Conservation (phyloP, 1,140 invertebrate species). For the Thaumetopoea pityocampa region DNA sequence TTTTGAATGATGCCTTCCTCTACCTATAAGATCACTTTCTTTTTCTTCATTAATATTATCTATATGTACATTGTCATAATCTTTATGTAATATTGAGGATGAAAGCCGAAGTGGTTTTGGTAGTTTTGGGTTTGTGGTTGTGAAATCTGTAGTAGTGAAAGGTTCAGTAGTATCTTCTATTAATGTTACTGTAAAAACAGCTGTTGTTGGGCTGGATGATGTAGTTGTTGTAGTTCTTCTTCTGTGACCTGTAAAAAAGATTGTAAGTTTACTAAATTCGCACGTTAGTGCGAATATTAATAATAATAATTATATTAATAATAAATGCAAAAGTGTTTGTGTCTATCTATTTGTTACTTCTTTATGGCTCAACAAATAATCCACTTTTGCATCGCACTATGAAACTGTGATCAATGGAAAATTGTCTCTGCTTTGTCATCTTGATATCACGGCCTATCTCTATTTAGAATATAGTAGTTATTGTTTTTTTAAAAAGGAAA, state of each 20-base stretch:
- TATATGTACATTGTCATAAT: slow-evolving; percentile 57
- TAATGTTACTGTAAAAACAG: slow-evolving; percentile 40
- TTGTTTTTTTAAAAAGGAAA: too few species aligned
- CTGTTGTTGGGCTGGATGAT: slow-evolving; percentile 50
- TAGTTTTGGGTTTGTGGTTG: slow-evolving; percentile 47
- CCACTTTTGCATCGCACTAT: too few species aligned
- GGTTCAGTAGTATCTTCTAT: slow-evolving; percentile 35
- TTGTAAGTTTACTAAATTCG: background rate
- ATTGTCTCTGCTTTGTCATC: too few species aligned
- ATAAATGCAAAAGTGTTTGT: too few species aligned
- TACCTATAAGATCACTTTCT: slow-evolving; percentile 33
- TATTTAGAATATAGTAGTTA: too few species aligned
- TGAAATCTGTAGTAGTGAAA: slow-evolving; percentile 40
- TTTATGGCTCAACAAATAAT: too few species aligned
- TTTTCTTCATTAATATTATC: slow-evolving; percentile 50
- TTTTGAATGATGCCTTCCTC: slow-evolving; percentile 50
- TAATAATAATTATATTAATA: too few species aligned
- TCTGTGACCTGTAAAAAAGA: slow-evolving; percentile 53
- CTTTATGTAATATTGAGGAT: slow-evolving; percentile 41
- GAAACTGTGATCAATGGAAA: too few species aligned
- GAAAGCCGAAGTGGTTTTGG: slow-evolving; percentile 57
- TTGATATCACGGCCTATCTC: too few species aligned
- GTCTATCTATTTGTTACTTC: too few species aligned
- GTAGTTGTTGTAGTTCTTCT: slow-evolving; percentile 67
- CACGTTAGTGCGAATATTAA: too few species aligned